Percentiles rank a stretch among this genome's conserved stretches.
Evolutionary conservation across 1,140 invertebrate species (phyloP).

Genomic region (Brachionus rubens): DNA sequence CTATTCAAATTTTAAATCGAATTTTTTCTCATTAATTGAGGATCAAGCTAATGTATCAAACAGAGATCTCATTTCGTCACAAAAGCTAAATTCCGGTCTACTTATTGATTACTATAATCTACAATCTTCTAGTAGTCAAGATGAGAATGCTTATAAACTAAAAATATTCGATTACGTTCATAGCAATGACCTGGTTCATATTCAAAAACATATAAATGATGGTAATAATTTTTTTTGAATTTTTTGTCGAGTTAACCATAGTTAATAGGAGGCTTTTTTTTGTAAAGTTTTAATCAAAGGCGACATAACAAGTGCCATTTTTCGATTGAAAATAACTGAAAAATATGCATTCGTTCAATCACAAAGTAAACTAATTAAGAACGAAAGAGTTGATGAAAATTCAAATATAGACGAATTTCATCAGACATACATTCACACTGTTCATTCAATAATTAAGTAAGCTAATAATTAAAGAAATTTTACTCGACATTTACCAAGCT

Average conservation of each 20-base stretch:
- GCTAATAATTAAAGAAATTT: neutral
- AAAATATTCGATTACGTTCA: slow-evolving; percentile 21
- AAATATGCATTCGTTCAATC: slow-evolving; percentile 42
- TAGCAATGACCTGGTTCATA: slow-evolving; percentile 11
- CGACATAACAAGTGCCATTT: slow-evolving; percentile 13
- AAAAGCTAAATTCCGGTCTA: neutral
- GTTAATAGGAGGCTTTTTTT: too few relatives aligned
- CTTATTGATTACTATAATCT: neutral
- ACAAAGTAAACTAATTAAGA: slow-evolving; percentile 6
- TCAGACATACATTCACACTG: neutral
- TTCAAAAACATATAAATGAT: slow-evolving; percentile 45
- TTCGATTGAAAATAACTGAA: slow-evolving; percentile 19
- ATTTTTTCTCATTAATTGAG: neutral
- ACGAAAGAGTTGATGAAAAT: neutral
- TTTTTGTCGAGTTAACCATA: neutral
- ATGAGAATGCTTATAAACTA: neutral
- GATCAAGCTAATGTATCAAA: neutral
- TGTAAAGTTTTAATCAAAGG: slow-evolving; percentile 22
- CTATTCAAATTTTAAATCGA: neutral
- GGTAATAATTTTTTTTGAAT: neutral
- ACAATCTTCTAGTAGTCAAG: neutral
- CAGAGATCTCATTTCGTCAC: neutral
- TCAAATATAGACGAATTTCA: neutral
- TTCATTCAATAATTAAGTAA: slow-evolving; percentile 44
- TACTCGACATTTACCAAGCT: too few relatives aligned